phyloP scores from a whole-genome alignment of 2,888 invertebrate genomes.

The Oeneis ivallda region DNA sequence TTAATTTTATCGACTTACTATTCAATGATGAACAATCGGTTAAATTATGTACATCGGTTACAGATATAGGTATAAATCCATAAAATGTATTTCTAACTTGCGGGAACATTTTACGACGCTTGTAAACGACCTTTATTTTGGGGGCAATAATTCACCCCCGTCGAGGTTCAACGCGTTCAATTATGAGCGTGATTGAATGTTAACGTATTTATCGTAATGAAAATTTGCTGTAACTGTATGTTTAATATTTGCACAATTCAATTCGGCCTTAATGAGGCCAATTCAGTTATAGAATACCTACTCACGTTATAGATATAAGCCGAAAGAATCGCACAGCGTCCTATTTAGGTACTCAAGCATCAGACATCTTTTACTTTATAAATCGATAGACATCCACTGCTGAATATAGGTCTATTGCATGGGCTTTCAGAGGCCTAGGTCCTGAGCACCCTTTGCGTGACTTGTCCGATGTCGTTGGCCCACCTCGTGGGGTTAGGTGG shows the following conservation, averaged over 20 bases:
- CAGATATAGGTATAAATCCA: conserved; percentile 24
- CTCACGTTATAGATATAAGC: not conserved
- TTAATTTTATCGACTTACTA: too few relatives aligned
- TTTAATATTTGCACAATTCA: conserved; percentile 17
- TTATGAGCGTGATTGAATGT: conserved; percentile 40
- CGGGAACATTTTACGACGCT: conserved; percentile 29
- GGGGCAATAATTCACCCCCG: conserved; percentile 32
- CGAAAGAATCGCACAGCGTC: too few relatives aligned
- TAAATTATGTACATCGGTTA: conserved; percentile 22
- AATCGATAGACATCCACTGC: too few relatives aligned
- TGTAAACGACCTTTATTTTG: conserved; percentile 33
- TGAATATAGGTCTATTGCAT: too few relatives aligned
- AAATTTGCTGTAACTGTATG: conserved; percentile 16
- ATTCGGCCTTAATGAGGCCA: conserved; percentile 7
- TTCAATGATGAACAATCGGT: conserved; percentile 4
- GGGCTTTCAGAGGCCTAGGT: too few relatives aligned
- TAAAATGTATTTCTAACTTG: conserved; percentile 11
- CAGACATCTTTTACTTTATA: too few relatives aligned
- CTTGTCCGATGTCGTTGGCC: too few relatives aligned
- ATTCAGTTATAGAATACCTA: not conserved
- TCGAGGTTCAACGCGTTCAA: conserved; percentile 38
- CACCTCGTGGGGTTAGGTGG: too few relatives aligned
- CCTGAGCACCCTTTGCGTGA: too few relatives aligned
- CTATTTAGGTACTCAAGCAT: too few relatives aligned
- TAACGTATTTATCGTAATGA: conserved; percentile 29